Evolutionary conservation across 1,140 invertebrate genomes (phyloP), one percentile per base, ranked within the genome.

Genomic region (Piezodorus guildinii): DNA sequence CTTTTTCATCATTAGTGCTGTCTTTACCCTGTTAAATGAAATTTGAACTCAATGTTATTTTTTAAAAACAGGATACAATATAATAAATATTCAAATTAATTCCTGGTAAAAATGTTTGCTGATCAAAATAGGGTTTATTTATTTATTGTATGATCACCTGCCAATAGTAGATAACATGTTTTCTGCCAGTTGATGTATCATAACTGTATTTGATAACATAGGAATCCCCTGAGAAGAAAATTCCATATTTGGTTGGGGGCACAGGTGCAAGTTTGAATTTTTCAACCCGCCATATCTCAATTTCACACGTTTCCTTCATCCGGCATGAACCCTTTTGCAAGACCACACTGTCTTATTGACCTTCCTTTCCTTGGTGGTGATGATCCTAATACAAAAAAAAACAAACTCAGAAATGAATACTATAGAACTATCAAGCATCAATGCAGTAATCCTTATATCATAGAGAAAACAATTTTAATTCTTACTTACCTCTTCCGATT

Each of bases 131-230:
- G 80, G 65, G 61, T 17, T 64, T 72, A 74, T 74, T 70, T 83
- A 12, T 19, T 4, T 12, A 12, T n/a, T 15, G 14, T 15, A 4
- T 83, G 17, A 15, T 60, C 34, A 68, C 67, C 75, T 84, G 83
- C 88, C 88, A 91, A 66, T 81, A 83, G 69, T 90, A 90, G 9
- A 90, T 75, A 49, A 91, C 80, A 67, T 78, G 77, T 14, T 77
- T 73, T 63, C 78, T 74, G 3, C 78, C 72, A 2, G 74, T 75
- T 3, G 78, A 76, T 15, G 79, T 73, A 10, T 77, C 73, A 66
- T 85, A 88, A 27, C 81, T 80, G 71, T 91, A 91, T 67, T 82
- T 80, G 21, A 90, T 75, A 8, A 90, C 81, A 64, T 91, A 91
- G 0, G 84, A 85, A 64, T 88, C 87, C 27, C 85, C 85, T 63